phyloP scores from a whole-genome alignment of 2,113 vertebrate genomes.

The Narcine bancroftii region DNA sequence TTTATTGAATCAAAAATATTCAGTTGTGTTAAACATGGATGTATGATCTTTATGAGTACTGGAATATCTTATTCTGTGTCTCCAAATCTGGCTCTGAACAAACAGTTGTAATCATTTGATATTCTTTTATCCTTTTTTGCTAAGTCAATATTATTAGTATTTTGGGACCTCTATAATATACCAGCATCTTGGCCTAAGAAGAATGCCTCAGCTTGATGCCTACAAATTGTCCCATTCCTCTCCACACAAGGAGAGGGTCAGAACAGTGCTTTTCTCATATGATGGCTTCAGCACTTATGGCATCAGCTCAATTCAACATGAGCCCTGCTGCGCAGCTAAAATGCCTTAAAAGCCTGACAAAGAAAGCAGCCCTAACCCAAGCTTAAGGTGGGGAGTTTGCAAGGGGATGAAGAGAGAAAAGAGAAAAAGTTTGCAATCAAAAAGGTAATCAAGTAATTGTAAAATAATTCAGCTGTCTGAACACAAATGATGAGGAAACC shows the following conservation, averaged over 20 bases:
- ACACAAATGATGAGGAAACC: not conserved
- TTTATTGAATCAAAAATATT: not conserved
- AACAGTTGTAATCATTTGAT: not conserved
- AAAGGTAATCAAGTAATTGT: constrained; percentile 17
- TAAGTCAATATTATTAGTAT: constrained; percentile 37
- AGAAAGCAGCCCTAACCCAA: constrained; percentile 19
- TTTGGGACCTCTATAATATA: constrained; percentile 35
- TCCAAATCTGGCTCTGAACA: not conserved
- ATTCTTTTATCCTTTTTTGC: constrained; percentile 26
- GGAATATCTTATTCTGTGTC: not conserved
- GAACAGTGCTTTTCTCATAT: constrained; percentile 36
- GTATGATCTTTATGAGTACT: not conserved
- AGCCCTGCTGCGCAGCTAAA: constrained; percentile 24
- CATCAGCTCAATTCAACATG: constrained; percentile 32
- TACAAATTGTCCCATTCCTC: constrained; percentile 35
- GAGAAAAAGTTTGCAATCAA: not conserved
- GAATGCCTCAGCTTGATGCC: constrained; percentile 35
- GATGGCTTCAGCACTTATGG: constrained; percentile 34
- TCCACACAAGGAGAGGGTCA: constrained; percentile 26
- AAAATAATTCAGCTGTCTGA: not conserved
- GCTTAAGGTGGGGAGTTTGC: not conserved
- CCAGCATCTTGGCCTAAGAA: constrained; percentile 33
- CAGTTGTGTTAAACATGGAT: not conserved
- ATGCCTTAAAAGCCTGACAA: not conserved
- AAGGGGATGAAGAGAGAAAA: not conserved